These are phyloP conservation scores for Netelia virgata DNA, from an alignment of 2,888 invertebrate species.

Conservation along the genomic window DNA sequence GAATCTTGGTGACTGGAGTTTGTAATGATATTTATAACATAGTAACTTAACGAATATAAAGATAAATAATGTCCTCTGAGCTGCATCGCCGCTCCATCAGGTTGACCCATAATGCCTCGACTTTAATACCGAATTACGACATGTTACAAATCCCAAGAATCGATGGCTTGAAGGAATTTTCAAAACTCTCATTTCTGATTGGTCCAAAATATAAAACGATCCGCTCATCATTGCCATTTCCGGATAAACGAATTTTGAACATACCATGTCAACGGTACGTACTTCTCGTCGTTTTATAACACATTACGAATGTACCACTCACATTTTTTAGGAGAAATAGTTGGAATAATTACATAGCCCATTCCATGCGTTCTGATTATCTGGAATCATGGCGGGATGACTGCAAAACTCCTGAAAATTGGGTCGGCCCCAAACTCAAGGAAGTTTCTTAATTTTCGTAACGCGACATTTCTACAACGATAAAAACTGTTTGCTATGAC, in stretches of 20 bases:
- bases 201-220: conserved; percentile 42
- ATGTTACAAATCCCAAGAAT: conserved; percentile 48
- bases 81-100: background rate
- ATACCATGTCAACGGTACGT: conserved; percentile 64
- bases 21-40: no score
- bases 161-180: conserved; percentile 11
- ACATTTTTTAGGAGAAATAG: conserved; percentile 37
- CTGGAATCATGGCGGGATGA: conserved; percentile 62
- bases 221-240: conserved; percentile 49
- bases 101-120: conserved; percentile 25
- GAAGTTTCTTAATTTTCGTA: conserved; percentile 6
- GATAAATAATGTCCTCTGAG: conserved; percentile 1
- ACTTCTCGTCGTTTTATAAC: background rate
- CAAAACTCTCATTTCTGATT: conserved; percentile 38
- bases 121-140: conserved; percentile 58
- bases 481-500: background rate
- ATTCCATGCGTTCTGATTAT: conserved; percentile 43
- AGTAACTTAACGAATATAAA: background rate
- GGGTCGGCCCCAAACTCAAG: conserved; percentile 43
- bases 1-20: no score
- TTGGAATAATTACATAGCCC: conserved; percentile 65
- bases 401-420: conserved; percentile 57
- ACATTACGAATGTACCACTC: background rate
- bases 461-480: background rate
- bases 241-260: conserved; percentile 60